Evolutionary conservation across 2,113 vertebrate genomes (phyloP).

Genomic region (Eretmochelys imbricata): DNA sequence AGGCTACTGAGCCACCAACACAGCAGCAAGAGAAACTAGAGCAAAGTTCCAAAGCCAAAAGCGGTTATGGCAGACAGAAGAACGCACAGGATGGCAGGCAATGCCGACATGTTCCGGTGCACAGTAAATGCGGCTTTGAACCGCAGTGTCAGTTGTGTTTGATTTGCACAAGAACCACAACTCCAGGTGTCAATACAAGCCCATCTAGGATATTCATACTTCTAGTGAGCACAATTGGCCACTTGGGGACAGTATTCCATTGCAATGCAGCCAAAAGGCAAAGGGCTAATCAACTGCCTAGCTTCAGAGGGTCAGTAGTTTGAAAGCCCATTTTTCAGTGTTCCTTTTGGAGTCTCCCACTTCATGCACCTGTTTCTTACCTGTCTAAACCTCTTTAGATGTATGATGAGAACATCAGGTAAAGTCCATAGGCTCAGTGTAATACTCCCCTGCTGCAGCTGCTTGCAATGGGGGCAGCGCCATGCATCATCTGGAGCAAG

Average conservation of each 20-base stretch:
- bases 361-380: slow-evolving; percentile 70
- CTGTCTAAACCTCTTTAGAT: slow-evolving; percentile 97
- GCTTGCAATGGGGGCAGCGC: slow-evolving; percentile 98
- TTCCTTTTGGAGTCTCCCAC: background rate
- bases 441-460: slow-evolving; percentile 97
- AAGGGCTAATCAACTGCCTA: background rate
- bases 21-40: background rate
- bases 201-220: background rate
- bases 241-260: background rate
- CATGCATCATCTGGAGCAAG: slow-evolving; percentile 97
- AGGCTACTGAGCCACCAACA: background rate
- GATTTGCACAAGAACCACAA: background rate
- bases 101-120: no score
- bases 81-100: background rate
- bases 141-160: no score
- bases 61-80: background rate
- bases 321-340: background rate
- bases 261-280: background rate
- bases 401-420: slow-evolving; percentile 96
- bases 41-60: background rate
- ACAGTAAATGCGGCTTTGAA: background rate
- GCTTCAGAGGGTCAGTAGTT: background rate
- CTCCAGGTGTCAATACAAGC: background rate
- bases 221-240: background rate
- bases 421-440: slow-evolving; percentile 97